Base-by-base conservation (phyloP, 2,113 vertebrate species). In the Sciurus niger region DNA sequence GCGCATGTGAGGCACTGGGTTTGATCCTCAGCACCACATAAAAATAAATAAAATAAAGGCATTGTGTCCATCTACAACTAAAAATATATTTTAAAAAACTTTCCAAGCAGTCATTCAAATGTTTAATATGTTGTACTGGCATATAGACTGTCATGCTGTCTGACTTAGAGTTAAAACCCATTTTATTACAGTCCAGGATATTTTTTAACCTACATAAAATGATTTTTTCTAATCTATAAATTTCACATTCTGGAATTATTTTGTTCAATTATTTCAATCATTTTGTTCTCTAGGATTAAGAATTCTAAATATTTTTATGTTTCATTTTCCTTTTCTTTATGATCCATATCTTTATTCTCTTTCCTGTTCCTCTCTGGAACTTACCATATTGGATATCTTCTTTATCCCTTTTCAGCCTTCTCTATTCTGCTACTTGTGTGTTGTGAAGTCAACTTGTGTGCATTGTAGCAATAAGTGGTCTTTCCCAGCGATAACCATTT, bases 251-350 rank as follows among this genome's bases (percentile, higher is more conserved):
- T 96, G 43, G 7, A 84, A 92, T 68, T 72, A 53, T 68, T 74
- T 82, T 46, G 28, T 86, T 58, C n/a, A 78, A 78, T 55, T 78
- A 14, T 78, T 68, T 74, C 43, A 78, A 51, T 76, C 3, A 58
- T 72, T 93, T 90, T 95, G 8, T 85, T 48, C 32, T 80, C 55
- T 60, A 86, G 22, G 55, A 90, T 94, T 86, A 78, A 68, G 84
- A 96, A 94, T 87, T 92, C 20, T 79, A 6, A 60, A 90, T 92
- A 88, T 94, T 95, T 90, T 74, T 74, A 53, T 28, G 37, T 70
- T 79, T 55, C 4, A 16, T 88, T 92, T 60, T 87, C 25, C 25
- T 87, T 92, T 73, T 37, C n/a, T 18, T 89, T 77, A 58, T 78
- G 18, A 46, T 65, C 25, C 30, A 43, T 53, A 83, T 90, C 48